Percentiles rank a stretch among this genome's conserved stretches.
phyloP scores from a whole-genome alignment of 2,113 vertebrate species.

The Alaudala cheleensis region DNA sequence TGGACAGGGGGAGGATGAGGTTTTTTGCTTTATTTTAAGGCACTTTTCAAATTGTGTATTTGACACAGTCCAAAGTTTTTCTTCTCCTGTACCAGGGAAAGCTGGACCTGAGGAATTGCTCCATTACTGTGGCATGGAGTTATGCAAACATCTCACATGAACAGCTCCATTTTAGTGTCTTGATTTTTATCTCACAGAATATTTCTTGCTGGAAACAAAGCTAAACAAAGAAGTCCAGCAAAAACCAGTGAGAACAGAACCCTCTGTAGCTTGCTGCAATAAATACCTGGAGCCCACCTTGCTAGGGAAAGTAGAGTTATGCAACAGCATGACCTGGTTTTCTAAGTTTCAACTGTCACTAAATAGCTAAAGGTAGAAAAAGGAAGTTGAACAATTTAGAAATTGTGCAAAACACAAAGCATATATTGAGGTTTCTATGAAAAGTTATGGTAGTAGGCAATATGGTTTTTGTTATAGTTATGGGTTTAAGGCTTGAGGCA shows the following conservation, averaged over 20 bases:
- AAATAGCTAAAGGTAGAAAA: background rate
- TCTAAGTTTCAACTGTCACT: background rate
- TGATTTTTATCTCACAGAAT: background rate
- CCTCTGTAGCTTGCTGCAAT: background rate
- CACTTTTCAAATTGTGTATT: background rate
- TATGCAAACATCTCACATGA: accelerated
- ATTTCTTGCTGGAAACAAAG: background rate
- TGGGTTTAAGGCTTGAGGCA: background rate
- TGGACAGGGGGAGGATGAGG: accelerated
- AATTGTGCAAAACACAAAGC: background rate
- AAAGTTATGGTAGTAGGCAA: background rate
- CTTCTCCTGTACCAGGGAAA: background rate
- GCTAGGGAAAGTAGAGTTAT: background rate
- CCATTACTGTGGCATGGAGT: background rate
- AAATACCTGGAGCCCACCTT: background rate
- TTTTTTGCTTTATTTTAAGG: accelerated
- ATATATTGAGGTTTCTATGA: background rate
- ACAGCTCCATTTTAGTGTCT: background rate
- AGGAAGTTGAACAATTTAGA: background rate
- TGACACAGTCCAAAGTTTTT: background rate
- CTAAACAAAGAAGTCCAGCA: background rate
- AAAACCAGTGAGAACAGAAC: background rate
- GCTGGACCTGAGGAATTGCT: background rate
- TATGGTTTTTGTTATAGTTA: background rate
- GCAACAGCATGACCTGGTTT: background rate